Evolutionary conservation across 2,797 vertebrate species (phyloP).

Genomic region (Huso huso): DNA sequence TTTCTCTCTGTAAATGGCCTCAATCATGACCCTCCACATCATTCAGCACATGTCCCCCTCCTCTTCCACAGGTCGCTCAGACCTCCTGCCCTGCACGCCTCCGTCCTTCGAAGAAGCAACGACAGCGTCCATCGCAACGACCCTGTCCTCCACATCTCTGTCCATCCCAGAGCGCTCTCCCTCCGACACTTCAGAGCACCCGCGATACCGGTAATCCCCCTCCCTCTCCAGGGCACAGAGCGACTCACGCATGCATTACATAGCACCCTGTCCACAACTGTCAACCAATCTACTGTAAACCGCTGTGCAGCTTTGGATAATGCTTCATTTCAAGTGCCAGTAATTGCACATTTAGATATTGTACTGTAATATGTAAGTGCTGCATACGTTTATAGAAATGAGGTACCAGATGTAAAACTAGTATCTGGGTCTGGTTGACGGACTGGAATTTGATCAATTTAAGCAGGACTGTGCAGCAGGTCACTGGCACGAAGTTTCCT

Average conservation of each 20-base stretch:
- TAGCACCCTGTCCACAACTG: neutral
- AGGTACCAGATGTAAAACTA: too few relatives aligned
- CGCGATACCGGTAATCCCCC: constrained; percentile 62
- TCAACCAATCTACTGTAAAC: neutral
- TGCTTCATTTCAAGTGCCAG: neutral
- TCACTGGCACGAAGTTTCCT: too few relatives aligned
- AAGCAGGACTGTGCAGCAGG: too few relatives aligned
- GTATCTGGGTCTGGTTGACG: too few relatives aligned
- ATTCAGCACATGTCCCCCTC: neutral
- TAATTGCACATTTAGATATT: neutral
- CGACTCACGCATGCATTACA: neutral
- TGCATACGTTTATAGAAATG: too few relatives aligned
- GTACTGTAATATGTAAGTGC: too few relatives aligned
- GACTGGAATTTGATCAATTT: too few relatives aligned
- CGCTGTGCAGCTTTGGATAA: neutral
- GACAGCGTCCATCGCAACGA: constrained; percentile 87
- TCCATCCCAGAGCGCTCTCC: constrained; percentile 81
- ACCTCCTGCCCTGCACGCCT: constrained; percentile 74
- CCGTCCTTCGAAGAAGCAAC: constrained; percentile 94
- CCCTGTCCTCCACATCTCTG: constrained; percentile 85
- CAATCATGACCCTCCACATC: too few relatives aligned
- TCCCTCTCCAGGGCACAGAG: neutral
- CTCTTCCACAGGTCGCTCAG: neutral
- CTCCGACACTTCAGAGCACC: constrained; percentile 83
- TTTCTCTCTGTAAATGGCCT: too few relatives aligned